phyloP scores from a whole-genome alignment of 2,797 vertebrate genomes.

The Trachops cirrhosus region DNA sequence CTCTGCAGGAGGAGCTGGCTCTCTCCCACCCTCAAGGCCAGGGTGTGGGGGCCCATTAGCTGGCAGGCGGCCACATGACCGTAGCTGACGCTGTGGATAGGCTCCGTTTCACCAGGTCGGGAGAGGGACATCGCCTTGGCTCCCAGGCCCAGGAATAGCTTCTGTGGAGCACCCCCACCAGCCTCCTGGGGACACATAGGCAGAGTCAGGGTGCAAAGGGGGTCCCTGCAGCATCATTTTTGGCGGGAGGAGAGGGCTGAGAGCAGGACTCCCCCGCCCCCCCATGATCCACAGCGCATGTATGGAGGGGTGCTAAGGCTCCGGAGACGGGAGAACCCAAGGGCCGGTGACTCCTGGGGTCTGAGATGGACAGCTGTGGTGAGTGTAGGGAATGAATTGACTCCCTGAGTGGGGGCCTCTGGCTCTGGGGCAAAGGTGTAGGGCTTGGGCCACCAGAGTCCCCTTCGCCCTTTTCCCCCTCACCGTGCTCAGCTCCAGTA shows the following conservation, averaged over 20 bases:
- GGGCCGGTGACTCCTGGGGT: not conserved
- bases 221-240: not conserved
- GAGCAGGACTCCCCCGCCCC: not conserved
- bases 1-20: slow-evolving; percentile 93
- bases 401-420: not conserved
- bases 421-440: slow-evolving; percentile 48
- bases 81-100: slow-evolving; percentile 92
- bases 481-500: slow-evolving; percentile 82
- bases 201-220: not conserved
- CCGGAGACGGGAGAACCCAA: not conserved
- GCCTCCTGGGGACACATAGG: slow-evolving; percentile 85
- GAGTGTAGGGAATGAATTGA: not conserved
- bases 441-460: slow-evolving; percentile 65
- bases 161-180: slow-evolving; percentile 88
- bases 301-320: not conserved
- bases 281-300: not conserved
- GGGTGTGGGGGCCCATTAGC: slow-evolving; percentile 90
- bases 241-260: not conserved
- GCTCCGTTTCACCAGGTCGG: slow-evolving; percentile 90
- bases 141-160: slow-evolving; percentile 91
- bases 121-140: slow-evolving; percentile 92
- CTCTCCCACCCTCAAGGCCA: slow-evolving; percentile 91
- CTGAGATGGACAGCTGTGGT: not conserved
- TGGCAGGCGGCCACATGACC: slow-evolving; percentile 93
- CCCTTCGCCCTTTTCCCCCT: slow-evolving; percentile 75